Evolutionary conservation across 2,888 invertebrate genomes (phyloP), one percentile per base, ranked within the genome.

Genomic region (Conops quadrifasciatus): DNA sequence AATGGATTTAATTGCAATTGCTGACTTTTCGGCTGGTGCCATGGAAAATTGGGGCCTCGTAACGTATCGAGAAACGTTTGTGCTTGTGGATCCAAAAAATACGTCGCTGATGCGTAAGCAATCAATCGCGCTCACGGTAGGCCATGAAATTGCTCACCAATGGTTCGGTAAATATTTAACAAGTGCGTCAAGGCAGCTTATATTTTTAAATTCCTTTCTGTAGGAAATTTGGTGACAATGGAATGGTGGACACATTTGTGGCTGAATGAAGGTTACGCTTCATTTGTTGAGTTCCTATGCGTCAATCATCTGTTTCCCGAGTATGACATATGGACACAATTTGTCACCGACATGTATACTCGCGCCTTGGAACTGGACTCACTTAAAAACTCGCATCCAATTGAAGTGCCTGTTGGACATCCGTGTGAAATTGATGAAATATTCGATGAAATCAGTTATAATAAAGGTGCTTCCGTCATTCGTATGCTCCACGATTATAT

Each of bases 31-130:
- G 69, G 93, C 94, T 74, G 97, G 96, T 77, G 97, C 98, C 70
- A 98, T 98, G 97, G 97, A 98, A 86, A 98, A 98, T 86, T 98
- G 98, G 98, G 98, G 98, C 21, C 85, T 92, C 63, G 93, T 96
- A 43, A 96, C 95, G n/a, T 96, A 94, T 82, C 90, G 97, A 74
- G 98, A 98, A 85, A 94, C 94, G 5, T 94, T 94, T 77, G 88
- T 98, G 0, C 87, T 98, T 47, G 94, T 96, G 4, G 98, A 98
- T 87, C 93, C 94, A 1, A 89, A 93, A 78, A 94, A 96, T 82
- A 95, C 97, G 0, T 96, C 97, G 1, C 90, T 95, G 3, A 91
- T 91, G 71, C 89, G 92, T 66, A 92, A 93, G 78, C 95, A 96
- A 82, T 92, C 91, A 87, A 94, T 97, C 78, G 96, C 97, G 0